phyloP scores from a whole-genome alignment of 2,113 vertebrate species.

The Gobio gobio region DNA sequence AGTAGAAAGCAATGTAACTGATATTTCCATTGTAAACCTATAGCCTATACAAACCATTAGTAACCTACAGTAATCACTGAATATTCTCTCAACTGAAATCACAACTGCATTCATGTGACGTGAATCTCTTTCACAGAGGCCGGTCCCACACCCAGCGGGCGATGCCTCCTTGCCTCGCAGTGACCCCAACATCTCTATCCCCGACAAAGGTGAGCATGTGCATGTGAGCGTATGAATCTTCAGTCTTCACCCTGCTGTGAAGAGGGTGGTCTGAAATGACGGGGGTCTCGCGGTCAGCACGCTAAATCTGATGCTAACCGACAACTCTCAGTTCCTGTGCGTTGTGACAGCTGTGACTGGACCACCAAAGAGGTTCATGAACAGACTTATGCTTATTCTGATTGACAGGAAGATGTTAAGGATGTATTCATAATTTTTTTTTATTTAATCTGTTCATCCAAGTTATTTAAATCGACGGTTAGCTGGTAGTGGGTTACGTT shows the following conservation, averaged over 20 bases:
- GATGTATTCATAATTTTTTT: background rate
- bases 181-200: constrained; percentile 88
- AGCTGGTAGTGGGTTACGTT: background rate
- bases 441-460: background rate
- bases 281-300: background rate
- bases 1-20: background rate
- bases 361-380: background rate
- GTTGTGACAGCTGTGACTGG: constrained; percentile 14
- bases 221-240: background rate
- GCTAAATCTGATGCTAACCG: constrained; percentile 19
- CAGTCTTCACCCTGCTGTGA: background rate
- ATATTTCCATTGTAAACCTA: background rate
- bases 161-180: constrained; percentile 89
- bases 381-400: background rate
- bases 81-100: background rate
- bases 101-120: background rate
- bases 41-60: background rate
- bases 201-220: constrained; percentile 88
- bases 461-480: background rate
- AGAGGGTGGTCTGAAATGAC: constrained; percentile 11
- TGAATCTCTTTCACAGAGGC: constrained; percentile 76
- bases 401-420: background rate
- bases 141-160: constrained; percentile 86
- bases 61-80: background rate
- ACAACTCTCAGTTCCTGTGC: constrained; percentile 18